A percentile compares a stretch with the other conserved stretches of the same genome.
phyloP scores from a whole-genome alignment of 2,797 vertebrate genomes.

The Karalla daura region DNA sequence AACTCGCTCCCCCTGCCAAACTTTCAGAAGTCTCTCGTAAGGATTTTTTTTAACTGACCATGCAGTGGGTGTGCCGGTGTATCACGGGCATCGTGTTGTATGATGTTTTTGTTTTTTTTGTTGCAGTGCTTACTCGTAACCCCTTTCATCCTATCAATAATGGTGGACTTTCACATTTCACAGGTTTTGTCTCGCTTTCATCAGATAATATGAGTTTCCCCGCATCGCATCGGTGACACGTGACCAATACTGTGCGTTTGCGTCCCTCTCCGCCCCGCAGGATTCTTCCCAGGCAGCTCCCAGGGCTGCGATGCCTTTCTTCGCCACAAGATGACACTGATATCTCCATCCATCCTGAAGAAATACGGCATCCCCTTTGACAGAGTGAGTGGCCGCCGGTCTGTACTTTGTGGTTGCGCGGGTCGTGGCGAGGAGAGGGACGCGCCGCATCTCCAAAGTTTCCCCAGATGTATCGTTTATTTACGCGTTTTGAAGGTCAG shows the following conservation, averaged over 20 bases:
- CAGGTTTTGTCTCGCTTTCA: too few species aligned
- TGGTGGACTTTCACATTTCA: too few species aligned
- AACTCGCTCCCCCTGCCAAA: not conserved
- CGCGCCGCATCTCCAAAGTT: too few species aligned
- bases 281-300: slow-evolving; percentile 97
- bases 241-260: not conserved
- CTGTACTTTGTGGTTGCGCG: too few species aligned
- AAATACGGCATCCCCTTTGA: slow-evolving; percentile 97
- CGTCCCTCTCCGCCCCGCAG: slow-evolving; percentile 72
- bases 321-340: slow-evolving; percentile 98
- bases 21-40: not conserved
- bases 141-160: too few species aligned
- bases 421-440: not conserved
- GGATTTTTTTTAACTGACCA: too few species aligned
- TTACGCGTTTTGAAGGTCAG: too few species aligned
- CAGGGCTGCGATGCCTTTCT: slow-evolving; percentile 98
- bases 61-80: too few species aligned
- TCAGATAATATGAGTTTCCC: not conserved
- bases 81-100: too few species aligned
- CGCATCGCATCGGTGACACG: not conserved
- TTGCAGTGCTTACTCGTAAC: not conserved
- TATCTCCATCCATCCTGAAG: slow-evolving; percentile 97
- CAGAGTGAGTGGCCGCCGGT: slow-evolving; percentile 83
- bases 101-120: not conserved
- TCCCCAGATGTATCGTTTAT: too few species aligned